phyloP scores from a whole-genome alignment of 2,888 invertebrate species.

The Spisula solida region DNA sequence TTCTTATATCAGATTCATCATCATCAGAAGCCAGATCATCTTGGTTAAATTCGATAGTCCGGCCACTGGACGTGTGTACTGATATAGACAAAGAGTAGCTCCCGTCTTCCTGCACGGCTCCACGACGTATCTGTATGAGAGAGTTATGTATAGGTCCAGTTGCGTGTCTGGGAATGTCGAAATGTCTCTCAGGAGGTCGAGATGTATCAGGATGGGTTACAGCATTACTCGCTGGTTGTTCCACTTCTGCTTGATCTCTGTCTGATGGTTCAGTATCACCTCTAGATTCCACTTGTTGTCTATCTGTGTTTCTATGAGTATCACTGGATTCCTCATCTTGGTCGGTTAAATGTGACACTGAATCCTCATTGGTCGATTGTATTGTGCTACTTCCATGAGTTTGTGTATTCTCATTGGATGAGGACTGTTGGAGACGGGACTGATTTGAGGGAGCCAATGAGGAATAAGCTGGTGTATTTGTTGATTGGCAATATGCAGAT shows the following conservation, averaged over 20 bases:
- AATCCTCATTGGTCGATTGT: slow-evolving; percentile 26
- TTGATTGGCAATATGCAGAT: slow-evolving; percentile 68
- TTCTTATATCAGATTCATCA: slow-evolving; percentile 59
- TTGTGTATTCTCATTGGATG: slow-evolving; percentile 36
- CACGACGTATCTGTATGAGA: slow-evolving; percentile 66
- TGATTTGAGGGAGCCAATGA: slow-evolving; percentile 69
- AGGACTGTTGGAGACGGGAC: slow-evolving; percentile 19
- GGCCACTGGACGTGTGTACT: slow-evolving; percentile 67
- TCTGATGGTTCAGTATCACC: slow-evolving; percentile 3
- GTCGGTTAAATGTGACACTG: slow-evolving; percentile 2
- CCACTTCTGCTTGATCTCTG: background rate
- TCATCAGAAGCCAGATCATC: slow-evolving; percentile 65
- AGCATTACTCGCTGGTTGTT: background rate
- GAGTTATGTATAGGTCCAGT: slow-evolving; percentile 57
- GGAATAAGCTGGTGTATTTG: slow-evolving; percentile 72
- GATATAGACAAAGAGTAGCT: slow-evolving; percentile 69
- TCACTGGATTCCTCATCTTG: background rate
- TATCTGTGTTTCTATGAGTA: background rate
- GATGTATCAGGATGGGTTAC: slow-evolving; percentile 15
- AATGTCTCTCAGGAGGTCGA: slow-evolving; percentile 32
- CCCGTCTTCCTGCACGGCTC: slow-evolving; percentile 60
- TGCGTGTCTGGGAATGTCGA: slow-evolving; percentile 15
- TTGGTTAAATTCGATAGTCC: slow-evolving; percentile 68
- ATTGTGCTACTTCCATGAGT: background rate
- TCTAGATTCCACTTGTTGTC: background rate